Base-by-base conservation (phyloP, 2,888 invertebrate species). In the Lamellibrachia columna region DNA sequence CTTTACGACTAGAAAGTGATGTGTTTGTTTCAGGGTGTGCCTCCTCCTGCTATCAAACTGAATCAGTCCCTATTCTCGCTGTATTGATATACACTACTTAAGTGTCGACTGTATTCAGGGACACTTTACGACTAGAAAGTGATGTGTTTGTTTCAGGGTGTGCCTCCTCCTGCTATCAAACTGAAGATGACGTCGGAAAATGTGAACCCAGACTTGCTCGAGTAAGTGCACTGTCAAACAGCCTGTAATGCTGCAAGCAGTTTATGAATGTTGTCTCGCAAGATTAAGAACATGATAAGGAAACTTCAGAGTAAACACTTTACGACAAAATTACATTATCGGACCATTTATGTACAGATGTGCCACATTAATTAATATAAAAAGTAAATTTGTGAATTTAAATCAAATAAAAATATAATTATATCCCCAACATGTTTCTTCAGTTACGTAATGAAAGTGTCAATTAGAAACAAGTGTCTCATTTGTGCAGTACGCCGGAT, bases 131-230 rank as follows among this genome's bases (percentile, higher is more conserved):
- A 11, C 22, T 91, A 11, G 15, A 75, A 7, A 6, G 15, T 53
- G 28, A 28, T 55, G 7, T 93, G 60, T 53, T 28, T 93, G 53
- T 93, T 94, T 53, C 93, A 96, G 95, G 96, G 99, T 90, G 98
- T 98, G 0, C 98, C 98, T n/a, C 96, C 97, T 92, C 97, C 97
- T 94, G 99, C 98, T 90, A 98, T 99, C 0, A 98, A 98, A 96
- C 96, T 98, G 94, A 98, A 98, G 97, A 98, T 98, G 97, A 96
- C 97, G 92, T 96, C 97, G 9, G 98, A 99, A 97, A 99, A 98
- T n/a, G 95, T 98, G 53, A 98, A 98, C 96, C 97, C 98, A 53
- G 97, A 97, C 94, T 96, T 98, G 92, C 97, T 98, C 94, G 98
- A 98, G 96, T 96, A 94, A 95, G 95, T 95, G 22, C 92, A 28